These are phyloP conservation scores for Psococerastis gibbosa DNA, from an alignment of 2,888 invertebrate species.

Conservation along the genomic window DNA sequence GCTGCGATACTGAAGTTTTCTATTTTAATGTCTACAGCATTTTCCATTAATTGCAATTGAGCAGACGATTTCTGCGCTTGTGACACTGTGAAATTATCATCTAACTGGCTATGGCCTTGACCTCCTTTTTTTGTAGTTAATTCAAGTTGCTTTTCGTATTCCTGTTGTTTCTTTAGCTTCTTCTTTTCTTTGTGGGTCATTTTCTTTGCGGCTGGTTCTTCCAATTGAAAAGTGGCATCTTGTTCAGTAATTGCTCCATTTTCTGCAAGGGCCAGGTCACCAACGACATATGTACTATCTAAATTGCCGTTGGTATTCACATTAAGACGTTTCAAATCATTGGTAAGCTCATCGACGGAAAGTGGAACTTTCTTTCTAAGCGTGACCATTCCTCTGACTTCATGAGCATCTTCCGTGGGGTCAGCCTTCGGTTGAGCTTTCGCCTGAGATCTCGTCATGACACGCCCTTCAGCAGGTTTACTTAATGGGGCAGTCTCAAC, in stretches of 20 bases:
- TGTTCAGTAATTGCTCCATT: neutral
- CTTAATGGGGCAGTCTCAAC: too few species aligned
- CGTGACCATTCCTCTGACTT: neutral
- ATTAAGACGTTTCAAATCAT: neutral
- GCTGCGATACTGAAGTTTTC: conserved; percentile 97
- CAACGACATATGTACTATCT: neutral
- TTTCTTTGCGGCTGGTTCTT: conserved; percentile 34
- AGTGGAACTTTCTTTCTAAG: neutral
- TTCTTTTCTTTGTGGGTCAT: conserved; percentile 83
- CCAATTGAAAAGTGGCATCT: neutral
- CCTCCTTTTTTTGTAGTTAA: conserved; percentile 69
- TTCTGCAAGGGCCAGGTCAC: neutral
- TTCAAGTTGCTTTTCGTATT: conserved; percentile 77
- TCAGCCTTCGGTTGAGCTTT: conserved; percentile 14
- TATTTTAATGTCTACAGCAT: conserved; percentile 89
- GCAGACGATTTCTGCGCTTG: conserved; percentile 45
- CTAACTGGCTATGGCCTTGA: conserved; percentile 73
- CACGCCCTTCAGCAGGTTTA: too few species aligned
- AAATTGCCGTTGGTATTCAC: neutral
- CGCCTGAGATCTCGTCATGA: too few species aligned
- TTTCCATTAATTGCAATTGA: conserved; percentile 64
- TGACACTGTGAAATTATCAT: conserved; percentile 90
- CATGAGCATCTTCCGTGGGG: conserved; percentile 15
- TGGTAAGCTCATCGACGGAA: neutral
- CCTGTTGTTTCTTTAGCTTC: conserved; percentile 71